Evolutionary conservation across 92 coral and sea anemone species (phyloP).

Genomic region (Metridium senile): DNA sequence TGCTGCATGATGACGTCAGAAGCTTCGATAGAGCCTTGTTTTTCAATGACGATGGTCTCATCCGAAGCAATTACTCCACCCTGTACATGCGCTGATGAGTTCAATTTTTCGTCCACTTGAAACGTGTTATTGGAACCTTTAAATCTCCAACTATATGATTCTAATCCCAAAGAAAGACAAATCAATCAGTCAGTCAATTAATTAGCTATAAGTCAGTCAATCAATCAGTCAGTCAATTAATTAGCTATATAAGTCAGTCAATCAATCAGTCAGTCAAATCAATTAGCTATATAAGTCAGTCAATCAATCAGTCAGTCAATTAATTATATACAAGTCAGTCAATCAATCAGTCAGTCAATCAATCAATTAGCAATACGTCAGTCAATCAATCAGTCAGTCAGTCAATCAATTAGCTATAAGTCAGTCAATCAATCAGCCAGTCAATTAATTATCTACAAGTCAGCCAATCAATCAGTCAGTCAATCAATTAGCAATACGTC

Average conservation of each 20-base stretch:
- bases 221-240: not conserved
- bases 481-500: too few species aligned
- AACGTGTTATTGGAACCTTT: constrained; percentile 1
- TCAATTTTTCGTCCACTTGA: constrained; percentile 17
- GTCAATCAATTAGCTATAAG: too few species aligned
- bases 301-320: not conserved
- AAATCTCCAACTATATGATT: constrained; percentile 47
- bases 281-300: too few species aligned
- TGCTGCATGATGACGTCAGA: constrained; percentile 2
- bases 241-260: too few species aligned
- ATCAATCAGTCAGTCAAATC: too few species aligned
- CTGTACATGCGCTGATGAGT: constrained; percentile 18
- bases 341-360: too few species aligned
- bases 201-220: too few species aligned
- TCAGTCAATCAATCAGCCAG: not conserved
- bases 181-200: not conserved
- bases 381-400: not conserved
- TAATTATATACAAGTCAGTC: not conserved
- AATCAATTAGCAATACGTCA: not conserved
- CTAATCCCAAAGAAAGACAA: constrained; percentile 6
- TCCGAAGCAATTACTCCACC: constrained; percentile 31
- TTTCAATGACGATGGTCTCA: constrained; percentile 32
- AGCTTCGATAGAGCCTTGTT: constrained; percentile 13
- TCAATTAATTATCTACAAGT: not conserved
- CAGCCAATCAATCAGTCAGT: too few species aligned